phyloP scores from a whole-genome alignment of 2,888 invertebrate genomes.

The Cylloceria caligata region DNA sequence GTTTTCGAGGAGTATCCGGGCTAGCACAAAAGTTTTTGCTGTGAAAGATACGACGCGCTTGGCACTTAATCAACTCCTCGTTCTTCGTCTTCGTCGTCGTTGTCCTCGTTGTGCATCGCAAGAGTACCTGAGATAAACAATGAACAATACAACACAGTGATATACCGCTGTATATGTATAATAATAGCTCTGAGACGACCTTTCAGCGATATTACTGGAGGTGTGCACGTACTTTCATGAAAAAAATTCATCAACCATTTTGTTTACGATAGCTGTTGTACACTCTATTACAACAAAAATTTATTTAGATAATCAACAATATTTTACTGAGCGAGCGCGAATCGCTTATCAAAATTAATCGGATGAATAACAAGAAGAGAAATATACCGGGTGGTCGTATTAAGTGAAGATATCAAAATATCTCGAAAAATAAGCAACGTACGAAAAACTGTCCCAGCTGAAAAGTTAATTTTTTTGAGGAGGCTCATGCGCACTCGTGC shows the following conservation, averaged over 20 bases:
- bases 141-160: constrained; percentile 18
- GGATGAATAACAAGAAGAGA: background rate
- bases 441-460: no score
- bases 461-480: no score
- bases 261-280: background rate
- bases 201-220: background rate
- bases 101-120: constrained; percentile 27
- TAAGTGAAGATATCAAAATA: no score
- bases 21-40: constrained; percentile 25
- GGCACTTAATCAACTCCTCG: constrained; percentile 48
- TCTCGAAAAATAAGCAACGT: no score
- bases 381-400: no score
- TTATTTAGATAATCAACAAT: background rate
- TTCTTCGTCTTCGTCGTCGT: constrained; percentile 26
- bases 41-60: constrained; percentile 20
- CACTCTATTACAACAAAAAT: background rate
- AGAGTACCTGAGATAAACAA: constrained; percentile 24
- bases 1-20: constrained; percentile 1
- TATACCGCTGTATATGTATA: background rate
- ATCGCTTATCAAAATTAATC: background rate
- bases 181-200: background rate
- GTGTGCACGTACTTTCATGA: background rate
- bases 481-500: no score
- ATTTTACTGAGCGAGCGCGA: background rate
- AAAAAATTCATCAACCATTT: background rate